Conservation (phyloP, 2,888 invertebrate genomes). For the Lepidocyrtoides sp. region DNA sequence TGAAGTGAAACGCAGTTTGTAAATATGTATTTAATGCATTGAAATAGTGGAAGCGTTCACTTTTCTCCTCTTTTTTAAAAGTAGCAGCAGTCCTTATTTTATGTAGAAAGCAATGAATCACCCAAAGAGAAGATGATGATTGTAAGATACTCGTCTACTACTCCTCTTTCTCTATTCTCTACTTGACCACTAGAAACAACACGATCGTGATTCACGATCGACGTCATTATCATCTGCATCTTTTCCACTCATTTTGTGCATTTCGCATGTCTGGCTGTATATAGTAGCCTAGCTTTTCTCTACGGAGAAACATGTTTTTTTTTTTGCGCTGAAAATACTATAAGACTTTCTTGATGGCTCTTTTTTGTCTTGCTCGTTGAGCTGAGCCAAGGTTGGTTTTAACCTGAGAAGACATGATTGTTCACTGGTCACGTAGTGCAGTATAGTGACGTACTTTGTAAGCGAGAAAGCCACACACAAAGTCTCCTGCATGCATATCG, state of each 20-base stretch:
- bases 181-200: background rate
- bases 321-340: background rate
- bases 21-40: background rate
- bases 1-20: background rate
- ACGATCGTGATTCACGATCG: background rate
- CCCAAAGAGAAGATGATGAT: slow-evolving; percentile 12
- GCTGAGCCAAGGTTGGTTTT: background rate
- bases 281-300: background rate
- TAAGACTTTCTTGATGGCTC: slow-evolving; percentile 1
- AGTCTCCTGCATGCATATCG: too few relatives aligned
- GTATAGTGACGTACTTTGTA: too few relatives aligned
- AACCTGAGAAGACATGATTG: slow-evolving; percentile 20
- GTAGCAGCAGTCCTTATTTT: background rate
- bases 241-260: background rate
- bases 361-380: background rate
- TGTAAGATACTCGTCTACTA: slow-evolving; percentile 26
- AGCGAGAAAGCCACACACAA: too few relatives aligned
- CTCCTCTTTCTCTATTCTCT: background rate
- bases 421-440: slow-evolving; percentile 21
- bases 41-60: background rate
- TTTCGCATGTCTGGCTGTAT: background rate
- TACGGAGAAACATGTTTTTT: background rate
- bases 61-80: too few relatives aligned
- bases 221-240: background rate
- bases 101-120: slow-evolving; percentile 11